Evolutionary conservation across 2,113 vertebrate species (phyloP).

Genomic region (Pithys albifrons): DNA sequence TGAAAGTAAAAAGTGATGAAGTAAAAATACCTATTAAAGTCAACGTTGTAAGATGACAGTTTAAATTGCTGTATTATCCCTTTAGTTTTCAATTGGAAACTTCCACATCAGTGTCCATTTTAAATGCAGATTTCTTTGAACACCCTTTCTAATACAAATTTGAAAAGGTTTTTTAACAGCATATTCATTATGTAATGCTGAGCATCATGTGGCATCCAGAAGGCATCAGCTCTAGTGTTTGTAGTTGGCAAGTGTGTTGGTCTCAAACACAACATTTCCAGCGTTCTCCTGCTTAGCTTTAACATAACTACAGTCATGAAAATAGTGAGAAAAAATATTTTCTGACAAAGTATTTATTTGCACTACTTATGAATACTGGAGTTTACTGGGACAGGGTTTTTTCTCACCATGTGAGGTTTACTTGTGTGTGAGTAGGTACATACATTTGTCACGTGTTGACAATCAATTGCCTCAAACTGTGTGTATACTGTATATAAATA

Average conservation of each 20-base stretch:
- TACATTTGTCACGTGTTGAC: slow-evolving; percentile 70
- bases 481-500: slow-evolving; percentile 71
- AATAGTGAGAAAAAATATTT: slow-evolving; percentile 48
- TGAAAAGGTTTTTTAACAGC: neutral
- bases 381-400: slow-evolving; percentile 62
- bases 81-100: slow-evolving; percentile 33
- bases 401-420: slow-evolving; percentile 65
- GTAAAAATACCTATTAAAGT: slow-evolving; percentile 26
- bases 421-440: slow-evolving; percentile 62
- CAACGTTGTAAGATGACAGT: slow-evolving; percentile 6
- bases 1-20: neutral
- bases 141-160: slow-evolving; percentile 36
- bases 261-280: slow-evolving; percentile 54
- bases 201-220: slow-evolving; percentile 40
- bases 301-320: slow-evolving; percentile 35
- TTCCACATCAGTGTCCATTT: neutral
- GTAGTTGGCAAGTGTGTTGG: slow-evolving; percentile 25
- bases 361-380: slow-evolving; percentile 71
- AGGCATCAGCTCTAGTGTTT: slow-evolving; percentile 46
- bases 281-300: slow-evolving; percentile 53
- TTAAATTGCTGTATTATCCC: slow-evolving; percentile 21
- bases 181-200: slow-evolving; percentile 23
- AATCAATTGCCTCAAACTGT: slow-evolving; percentile 69
- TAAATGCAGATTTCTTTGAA: slow-evolving; percentile 19
- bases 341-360: slow-evolving; percentile 65